Evolutionary conservation across 2,888 invertebrate species (phyloP).

Genomic region (Merodon equestris): DNA sequence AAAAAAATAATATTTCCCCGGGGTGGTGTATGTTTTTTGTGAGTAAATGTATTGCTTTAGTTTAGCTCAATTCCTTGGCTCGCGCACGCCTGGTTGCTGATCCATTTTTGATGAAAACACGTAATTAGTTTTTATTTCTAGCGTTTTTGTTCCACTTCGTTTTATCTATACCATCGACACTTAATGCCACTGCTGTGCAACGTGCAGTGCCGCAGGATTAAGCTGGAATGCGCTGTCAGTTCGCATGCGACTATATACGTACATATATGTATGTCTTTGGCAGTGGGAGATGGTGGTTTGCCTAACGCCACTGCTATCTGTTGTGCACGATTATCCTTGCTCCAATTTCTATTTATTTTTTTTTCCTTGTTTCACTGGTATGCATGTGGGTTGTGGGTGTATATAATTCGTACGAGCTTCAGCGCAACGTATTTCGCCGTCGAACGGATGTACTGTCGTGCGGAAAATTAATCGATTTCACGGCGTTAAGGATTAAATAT

Average conservation of each 20-base stretch:
- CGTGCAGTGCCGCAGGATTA: neutral
- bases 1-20: too few relatives aligned
- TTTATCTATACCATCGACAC: constrained; percentile 20
- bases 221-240: too few relatives aligned
- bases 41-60: constrained; percentile 6
- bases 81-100: constrained; percentile 20
- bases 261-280: too few relatives aligned
- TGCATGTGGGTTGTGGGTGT: too few relatives aligned
- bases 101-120: constrained; percentile 57
- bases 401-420: too few relatives aligned
- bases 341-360: constrained; percentile 19
- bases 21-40: too few relatives aligned
- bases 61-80: constrained; percentile 35
- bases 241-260: too few relatives aligned
- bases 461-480: constrained; percentile 57
- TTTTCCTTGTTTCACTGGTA: neutral
- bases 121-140: constrained; percentile 61
- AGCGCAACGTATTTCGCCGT: too few relatives aligned
- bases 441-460: constrained; percentile 18
- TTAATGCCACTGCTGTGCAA: neutral
- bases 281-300: constrained; percentile 19
- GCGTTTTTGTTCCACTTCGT: neutral
- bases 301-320: constrained; percentile 36
- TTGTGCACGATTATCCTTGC: constrained; percentile 41
- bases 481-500: constrained; percentile 19